These are phyloP conservation scores for Helleia helle DNA, from an alignment of 2,888 invertebrate species.

Conservation along the genomic window DNA sequence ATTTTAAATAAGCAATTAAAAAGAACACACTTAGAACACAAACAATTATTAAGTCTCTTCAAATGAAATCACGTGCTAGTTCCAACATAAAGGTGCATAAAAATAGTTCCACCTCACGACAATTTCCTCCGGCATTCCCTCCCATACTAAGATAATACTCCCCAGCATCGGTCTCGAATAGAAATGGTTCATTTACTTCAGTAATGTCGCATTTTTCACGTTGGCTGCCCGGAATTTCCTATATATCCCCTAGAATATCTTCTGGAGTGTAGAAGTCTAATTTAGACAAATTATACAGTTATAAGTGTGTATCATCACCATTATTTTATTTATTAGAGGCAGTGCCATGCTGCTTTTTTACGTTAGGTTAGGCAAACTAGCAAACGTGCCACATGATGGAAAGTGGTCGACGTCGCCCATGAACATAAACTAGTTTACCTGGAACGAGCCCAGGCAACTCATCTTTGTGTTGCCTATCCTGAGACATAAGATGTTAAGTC, in stretches of 20 bases:
- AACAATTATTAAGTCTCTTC: neutral
- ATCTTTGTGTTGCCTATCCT: too few relatives aligned
- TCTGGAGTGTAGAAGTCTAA: neutral
- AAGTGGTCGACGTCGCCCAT: too few relatives aligned
- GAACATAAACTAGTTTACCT: too few relatives aligned
- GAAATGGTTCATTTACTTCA: conserved; percentile 30
- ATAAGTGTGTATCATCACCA: neutral
- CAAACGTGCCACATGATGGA: too few relatives aligned
- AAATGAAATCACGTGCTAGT: neutral
- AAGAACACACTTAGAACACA: neutral
- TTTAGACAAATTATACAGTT: neutral
- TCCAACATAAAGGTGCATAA: conserved; percentile 13
- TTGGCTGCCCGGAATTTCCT: conserved; percentile 5
- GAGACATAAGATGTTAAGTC: too few relatives aligned
- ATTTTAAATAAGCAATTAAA: too few relatives aligned
- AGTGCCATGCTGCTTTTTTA: too few relatives aligned
- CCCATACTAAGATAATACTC: conserved; percentile 15
- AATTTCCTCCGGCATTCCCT: conserved; percentile 15
- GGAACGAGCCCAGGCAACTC: too few relatives aligned
- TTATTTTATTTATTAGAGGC: too few relatives aligned
- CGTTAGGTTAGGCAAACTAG: too few relatives aligned
- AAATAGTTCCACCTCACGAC: conserved; percentile 14
- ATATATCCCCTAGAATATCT: neutral
- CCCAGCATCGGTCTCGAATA: conserved; percentile 29
- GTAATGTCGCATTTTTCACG: conserved; percentile 17